Evolutionary conservation across 2,888 invertebrate species (phyloP).

Genomic region (Drosophila acutilabella): DNA sequence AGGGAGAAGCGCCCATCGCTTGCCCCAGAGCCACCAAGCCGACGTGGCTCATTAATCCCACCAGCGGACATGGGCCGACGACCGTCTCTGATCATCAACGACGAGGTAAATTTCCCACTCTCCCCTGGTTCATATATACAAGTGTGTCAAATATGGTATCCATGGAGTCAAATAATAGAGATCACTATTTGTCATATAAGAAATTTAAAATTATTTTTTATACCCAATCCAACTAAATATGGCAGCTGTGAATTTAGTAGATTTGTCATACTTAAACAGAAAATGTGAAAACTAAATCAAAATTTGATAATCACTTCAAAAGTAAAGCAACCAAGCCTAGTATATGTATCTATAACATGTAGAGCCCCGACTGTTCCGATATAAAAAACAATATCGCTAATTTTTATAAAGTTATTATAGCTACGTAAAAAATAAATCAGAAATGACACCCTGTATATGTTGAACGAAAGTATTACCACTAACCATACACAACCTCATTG

Average conservation of each 20-base stretch:
- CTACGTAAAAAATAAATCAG: too few relatives aligned
- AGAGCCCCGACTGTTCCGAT: neutral
- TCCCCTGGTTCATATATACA: neutral
- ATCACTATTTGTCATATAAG: neutral
- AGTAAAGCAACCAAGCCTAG: too few relatives aligned
- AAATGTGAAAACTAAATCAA: too few relatives aligned
- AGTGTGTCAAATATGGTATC: neutral
- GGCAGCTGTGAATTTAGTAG: neutral
- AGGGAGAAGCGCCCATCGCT: conserved; percentile 94
- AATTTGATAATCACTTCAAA: neutral
- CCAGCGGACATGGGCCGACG: conserved; percentile 93
- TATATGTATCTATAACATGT: too few relatives aligned
- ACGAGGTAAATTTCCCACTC: conserved; percentile 90
- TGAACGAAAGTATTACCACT: too few relatives aligned
- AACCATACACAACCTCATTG: too few relatives aligned
- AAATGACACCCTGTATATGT: too few relatives aligned
- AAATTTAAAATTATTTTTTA: too few relatives aligned
- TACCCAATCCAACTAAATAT: neutral
- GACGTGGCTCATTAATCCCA: conserved; percentile 94
- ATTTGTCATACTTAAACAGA: neutral
- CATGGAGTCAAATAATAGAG: neutral
- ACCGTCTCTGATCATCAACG: conserved; percentile 96
- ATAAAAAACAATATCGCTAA: neutral
- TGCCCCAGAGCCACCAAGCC: conserved; percentile 88
- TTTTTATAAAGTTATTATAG: neutral